These are phyloP conservation scores for Pterocles orientalis DNA, from an alignment of 2,113 vertebrate species.

Conservation along the genomic window DNA sequence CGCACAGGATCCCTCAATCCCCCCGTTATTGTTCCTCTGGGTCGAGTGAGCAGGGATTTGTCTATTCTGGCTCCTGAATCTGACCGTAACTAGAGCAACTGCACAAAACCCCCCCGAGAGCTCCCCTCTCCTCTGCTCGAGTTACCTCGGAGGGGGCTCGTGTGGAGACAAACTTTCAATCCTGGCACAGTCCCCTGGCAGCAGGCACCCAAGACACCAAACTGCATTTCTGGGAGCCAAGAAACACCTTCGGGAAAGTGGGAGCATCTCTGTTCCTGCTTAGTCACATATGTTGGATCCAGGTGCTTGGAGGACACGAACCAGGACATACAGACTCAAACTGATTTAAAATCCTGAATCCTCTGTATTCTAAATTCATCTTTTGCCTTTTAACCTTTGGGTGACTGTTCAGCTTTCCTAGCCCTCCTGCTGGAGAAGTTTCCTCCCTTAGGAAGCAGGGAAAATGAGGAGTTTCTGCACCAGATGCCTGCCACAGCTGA, in stretches of 20 bases:
- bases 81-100: not conserved
- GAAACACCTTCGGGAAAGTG: not conserved
- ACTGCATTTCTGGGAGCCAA: not conserved
- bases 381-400: not conserved
- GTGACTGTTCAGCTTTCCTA: not conserved
- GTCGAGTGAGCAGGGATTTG: not conserved
- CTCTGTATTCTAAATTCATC: not conserved
- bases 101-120: not conserved
- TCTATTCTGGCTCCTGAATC: not conserved
- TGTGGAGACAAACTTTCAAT: too few relatives aligned
- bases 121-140: too few relatives aligned
- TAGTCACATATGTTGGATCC: not conserved
- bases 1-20: not conserved
- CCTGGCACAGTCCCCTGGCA: too few relatives aligned
- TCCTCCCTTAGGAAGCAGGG: not conserved
- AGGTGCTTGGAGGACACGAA: not conserved
- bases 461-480: not conserved
- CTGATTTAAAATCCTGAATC: not conserved
- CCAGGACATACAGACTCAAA: not conserved
- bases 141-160: accelerated
- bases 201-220: not conserved
- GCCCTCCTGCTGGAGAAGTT: not conserved
- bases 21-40: not conserved
- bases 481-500: not conserved
- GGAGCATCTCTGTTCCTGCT: not conserved